Conservation (phyloP, 2,888 invertebrate species). For the Noctua janthina region DNA sequence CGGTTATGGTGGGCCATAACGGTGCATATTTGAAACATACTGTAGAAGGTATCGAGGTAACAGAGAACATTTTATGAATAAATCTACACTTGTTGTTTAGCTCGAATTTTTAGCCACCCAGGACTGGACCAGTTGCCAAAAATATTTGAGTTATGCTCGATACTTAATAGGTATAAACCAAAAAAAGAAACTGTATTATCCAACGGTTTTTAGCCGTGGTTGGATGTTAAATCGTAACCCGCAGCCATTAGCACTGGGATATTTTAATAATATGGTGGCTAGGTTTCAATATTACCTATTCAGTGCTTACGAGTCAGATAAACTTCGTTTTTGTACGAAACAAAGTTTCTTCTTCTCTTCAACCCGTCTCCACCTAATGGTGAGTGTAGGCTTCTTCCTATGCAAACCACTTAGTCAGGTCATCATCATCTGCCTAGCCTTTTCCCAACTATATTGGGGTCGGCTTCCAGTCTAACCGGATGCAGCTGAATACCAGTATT, state of each 20-base stretch:
- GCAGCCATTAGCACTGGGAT: background rate
- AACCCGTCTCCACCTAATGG: background rate
- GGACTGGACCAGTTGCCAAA: conserved; percentile 44
- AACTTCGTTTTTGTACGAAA: background rate
- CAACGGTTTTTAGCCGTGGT: background rate
- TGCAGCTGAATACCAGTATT: too few species aligned
- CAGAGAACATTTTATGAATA: conserved; percentile 51
- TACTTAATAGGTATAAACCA: background rate
- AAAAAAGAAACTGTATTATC: background rate
- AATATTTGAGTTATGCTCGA: conserved; percentile 25
- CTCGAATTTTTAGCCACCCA: conserved; percentile 15
- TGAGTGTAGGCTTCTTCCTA: background rate
- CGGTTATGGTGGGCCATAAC: conserved; percentile 48
- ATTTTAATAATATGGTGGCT: background rate
- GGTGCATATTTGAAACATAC: conserved; percentile 61
- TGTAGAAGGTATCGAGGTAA: conserved; percentile 42
- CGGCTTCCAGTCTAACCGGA: too few species aligned
- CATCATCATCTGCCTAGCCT: too few species aligned
- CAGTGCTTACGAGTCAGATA: background rate
- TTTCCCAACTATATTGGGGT: too few species aligned
- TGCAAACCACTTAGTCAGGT: too few species aligned
- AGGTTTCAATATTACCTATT: background rate
- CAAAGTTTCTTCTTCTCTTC: background rate
- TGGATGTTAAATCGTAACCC: background rate
- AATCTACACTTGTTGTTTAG: conserved; percentile 49